Evolutionary conservation across 2,888 invertebrate species (phyloP).

Genomic region (Caenorhabditis virilis): DNA sequence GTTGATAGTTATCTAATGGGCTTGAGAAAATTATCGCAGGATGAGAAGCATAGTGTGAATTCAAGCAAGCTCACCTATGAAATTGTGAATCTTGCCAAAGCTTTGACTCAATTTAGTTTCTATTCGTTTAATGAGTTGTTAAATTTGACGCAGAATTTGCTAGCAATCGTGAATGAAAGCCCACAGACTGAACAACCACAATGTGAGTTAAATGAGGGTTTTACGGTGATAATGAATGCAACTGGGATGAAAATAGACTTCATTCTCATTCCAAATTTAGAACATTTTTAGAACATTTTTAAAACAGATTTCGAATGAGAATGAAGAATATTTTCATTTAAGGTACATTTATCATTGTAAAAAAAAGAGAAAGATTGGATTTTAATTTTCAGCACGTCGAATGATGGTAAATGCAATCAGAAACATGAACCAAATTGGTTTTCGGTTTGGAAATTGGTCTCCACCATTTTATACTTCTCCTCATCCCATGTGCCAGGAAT

Average conservation of each 20-base stretch:
- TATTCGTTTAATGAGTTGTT: slow-evolving; percentile 93
- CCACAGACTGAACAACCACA: slow-evolving; percentile 26
- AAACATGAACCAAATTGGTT: no score
- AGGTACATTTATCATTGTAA: not conserved
- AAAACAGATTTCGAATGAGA: no score
- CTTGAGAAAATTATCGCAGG: slow-evolving; percentile 39
- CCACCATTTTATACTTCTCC: no score
- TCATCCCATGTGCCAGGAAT: no score
- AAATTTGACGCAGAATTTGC: slow-evolving; percentile 87
- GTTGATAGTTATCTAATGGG: slow-evolving; percentile 88
- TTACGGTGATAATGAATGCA: no score
- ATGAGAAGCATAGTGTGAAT: slow-evolving; percentile 38
- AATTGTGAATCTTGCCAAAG: slow-evolving; percentile 95
- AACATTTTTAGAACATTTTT: no score
- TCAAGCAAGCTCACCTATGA: slow-evolving; percentile 89
- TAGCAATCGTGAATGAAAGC: slow-evolving; percentile 82
- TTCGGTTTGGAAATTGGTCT: no score
- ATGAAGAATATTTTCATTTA: no score
- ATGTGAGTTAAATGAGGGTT: not conserved
- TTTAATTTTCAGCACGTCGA: slow-evolving; percentile 17
- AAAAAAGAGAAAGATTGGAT: not conserved
- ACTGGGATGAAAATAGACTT: no score
- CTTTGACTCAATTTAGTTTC: slow-evolving; percentile 97
- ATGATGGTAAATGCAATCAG: slow-evolving; percentile 32
- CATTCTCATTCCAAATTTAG: no score